phyloP scores from a whole-genome alignment of 1,140 invertebrate genomes.

The Panulirus ornatus region DNA sequence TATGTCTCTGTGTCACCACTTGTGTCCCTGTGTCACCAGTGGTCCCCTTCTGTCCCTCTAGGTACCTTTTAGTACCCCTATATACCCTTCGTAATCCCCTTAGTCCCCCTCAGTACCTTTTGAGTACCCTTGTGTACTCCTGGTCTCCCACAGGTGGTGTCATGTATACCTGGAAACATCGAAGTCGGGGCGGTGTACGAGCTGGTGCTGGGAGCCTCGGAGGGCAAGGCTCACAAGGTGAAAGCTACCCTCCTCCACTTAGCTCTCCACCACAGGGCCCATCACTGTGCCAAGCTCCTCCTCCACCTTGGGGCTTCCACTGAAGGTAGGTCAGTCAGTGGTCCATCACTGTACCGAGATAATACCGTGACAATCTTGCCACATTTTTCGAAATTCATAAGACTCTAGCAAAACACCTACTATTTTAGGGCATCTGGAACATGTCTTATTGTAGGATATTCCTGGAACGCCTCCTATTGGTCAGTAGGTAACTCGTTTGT shows the following conservation, averaged over 20 bases:
- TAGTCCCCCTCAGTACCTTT: not conserved
- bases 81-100: not conserved
- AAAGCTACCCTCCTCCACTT: conserved; percentile 43
- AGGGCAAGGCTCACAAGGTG: not conserved
- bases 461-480: too few species aligned
- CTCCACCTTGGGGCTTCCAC: conserved; percentile 38
- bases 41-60: too few species aligned
- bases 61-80: too few species aligned
- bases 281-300: conserved; percentile 54
- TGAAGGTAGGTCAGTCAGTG: conserved; percentile 40
- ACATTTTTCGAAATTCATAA: too few species aligned
- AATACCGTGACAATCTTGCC: too few species aligned
- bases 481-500: too few species aligned
- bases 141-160: conserved; percentile 26
- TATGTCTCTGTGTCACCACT: too few species aligned
- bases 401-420: too few species aligned
- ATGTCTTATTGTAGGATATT: too few species aligned
- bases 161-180: conserved; percentile 56
- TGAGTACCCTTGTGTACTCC: not conserved
- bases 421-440: too few species aligned
- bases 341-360: too few species aligned
- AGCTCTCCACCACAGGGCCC: conserved; percentile 42
- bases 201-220: conserved; percentile 22
- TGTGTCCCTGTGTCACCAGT: too few species aligned
- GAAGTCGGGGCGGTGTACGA: conserved; percentile 45